Evolutionary conservation across 30 jellyfish, hydroid and myxozoan species (phyloP).

Genomic region (Rhopilema esculentum): DNA sequence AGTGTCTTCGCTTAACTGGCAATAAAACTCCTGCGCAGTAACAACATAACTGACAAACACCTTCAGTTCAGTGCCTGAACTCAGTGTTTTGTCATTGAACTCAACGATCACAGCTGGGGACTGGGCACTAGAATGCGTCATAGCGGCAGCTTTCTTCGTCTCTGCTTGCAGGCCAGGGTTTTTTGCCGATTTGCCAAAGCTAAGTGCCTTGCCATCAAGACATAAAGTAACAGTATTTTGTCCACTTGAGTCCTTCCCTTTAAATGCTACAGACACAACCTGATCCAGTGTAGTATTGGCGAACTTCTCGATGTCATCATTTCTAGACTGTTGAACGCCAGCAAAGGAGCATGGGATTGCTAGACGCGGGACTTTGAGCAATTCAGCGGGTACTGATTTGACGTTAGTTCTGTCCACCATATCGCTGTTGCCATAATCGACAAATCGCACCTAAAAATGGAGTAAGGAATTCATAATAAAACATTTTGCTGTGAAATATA

Average conservation of each 20-base stretch:
- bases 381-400: constrained; percentile 15
- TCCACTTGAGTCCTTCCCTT: constrained; percentile 9
- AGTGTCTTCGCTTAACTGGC: constrained; percentile 48
- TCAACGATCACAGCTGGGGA: constrained; percentile 70
- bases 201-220: constrained; percentile 5
- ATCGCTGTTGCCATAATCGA: constrained; percentile 65
- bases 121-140: not conserved
- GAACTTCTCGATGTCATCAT: constrained; percentile 49
- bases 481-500: too few species aligned
- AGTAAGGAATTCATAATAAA: not conserved
- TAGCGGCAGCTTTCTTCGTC: constrained; percentile 16
- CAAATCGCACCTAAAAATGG: constrained; percentile 16
- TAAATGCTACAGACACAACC: constrained; percentile 17
- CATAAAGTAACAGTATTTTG: not conserved
- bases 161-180: constrained; percentile 31
- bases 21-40: constrained; percentile 56
- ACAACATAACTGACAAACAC: constrained; percentile 47
- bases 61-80: constrained; percentile 18
- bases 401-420: constrained; percentile 23
- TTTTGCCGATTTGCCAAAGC: constrained; percentile 9
- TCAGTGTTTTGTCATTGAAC: constrained; percentile 7
- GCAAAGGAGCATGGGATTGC: constrained; percentile 51
- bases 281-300: constrained; percentile 30
- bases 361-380: constrained; percentile 22
- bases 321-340: constrained; percentile 12